phyloP scores from a whole-genome alignment of 2,888 invertebrate species.

The Idaea straminata region DNA sequence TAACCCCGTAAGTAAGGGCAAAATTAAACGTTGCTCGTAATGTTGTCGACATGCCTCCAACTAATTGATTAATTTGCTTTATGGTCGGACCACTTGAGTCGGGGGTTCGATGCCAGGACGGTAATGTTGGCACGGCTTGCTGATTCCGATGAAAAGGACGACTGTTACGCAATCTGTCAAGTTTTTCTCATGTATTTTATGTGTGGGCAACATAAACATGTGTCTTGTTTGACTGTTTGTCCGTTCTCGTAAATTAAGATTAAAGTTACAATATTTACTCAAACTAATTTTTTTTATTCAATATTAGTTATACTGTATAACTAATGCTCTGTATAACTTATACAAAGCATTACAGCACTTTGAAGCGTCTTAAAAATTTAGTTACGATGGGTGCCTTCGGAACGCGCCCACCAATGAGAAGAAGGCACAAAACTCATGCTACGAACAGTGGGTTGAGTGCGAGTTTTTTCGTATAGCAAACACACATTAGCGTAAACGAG shows the following conservation, averaged over 20 bases:
- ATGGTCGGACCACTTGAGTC: slow-evolving; percentile 72
- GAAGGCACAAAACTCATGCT: too few relatives aligned
- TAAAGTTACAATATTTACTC: neutral
- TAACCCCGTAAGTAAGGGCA: slow-evolving; percentile 53
- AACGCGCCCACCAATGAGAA: too few relatives aligned
- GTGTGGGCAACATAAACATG: slow-evolving; percentile 21
- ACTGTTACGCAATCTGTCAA: slow-evolving; percentile 77
- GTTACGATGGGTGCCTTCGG: too few relatives aligned
- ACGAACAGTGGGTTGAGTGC: too few relatives aligned
- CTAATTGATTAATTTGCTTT: slow-evolving; percentile 81
- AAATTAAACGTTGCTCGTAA: slow-evolving; percentile 77
- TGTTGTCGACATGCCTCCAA: slow-evolving; percentile 77
- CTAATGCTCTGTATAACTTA: too few relatives aligned
- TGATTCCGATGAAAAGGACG: slow-evolving; percentile 58
- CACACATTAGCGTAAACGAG: too few relatives aligned
- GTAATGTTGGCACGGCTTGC: slow-evolving; percentile 69
- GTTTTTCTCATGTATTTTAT: slow-evolving; percentile 52
- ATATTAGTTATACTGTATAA: neutral
- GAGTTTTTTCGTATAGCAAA: too few relatives aligned
- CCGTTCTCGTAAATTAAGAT: slow-evolving; percentile 11
- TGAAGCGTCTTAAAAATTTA: too few relatives aligned
- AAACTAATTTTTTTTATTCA: neutral
- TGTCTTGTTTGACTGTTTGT: slow-evolving; percentile 5
- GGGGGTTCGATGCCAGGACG: slow-evolving; percentile 64
- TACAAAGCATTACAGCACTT: too few relatives aligned